Percentiles rank a stretch among this genome's conserved stretches.
phyloP scores from a whole-genome alignment of 37 sponge, comb jelly and placozoan genomes.

The Mnemiopsis leidyi region DNA sequence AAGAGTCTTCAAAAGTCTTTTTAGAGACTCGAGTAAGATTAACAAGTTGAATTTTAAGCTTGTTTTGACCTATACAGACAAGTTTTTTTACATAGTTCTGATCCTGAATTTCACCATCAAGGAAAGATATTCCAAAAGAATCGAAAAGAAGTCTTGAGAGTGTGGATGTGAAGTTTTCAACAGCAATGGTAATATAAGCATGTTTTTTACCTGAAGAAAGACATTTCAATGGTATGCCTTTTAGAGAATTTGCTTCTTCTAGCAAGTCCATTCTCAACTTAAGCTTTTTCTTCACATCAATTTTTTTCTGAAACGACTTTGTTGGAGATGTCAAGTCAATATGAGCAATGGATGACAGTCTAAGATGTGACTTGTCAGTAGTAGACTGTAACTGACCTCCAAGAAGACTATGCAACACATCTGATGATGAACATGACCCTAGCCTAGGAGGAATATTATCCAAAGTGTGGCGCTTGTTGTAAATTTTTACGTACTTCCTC shows the following conservation, averaged over 20 bases:
- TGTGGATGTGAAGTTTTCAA: not conserved
- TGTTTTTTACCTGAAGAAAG: not conserved
- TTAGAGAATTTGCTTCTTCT: not conserved
- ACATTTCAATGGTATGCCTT: not conserved
- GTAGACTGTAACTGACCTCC: not conserved
- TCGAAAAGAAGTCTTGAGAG: not conserved
- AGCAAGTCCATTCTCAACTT: constrained; percentile 57
- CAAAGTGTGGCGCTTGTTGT: constrained; percentile 6
- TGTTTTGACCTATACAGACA: not conserved
- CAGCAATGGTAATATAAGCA: not conserved
- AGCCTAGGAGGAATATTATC: constrained; percentile 41
- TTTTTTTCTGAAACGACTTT: constrained; percentile 37
- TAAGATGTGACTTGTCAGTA: not conserved
- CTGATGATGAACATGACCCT: not conserved
- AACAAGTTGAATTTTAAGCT: not conserved
- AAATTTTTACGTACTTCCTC: not conserved
- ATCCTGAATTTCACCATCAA: not conserved
- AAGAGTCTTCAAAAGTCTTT: not conserved
- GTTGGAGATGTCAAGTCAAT: constrained; percentile 39
- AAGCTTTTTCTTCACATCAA: not conserved
- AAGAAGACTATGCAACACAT: not conserved
- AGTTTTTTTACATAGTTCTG: no score
- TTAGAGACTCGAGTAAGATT: not conserved
- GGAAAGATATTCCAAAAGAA: not conserved
- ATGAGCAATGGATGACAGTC: not conserved